Conservation (phyloP, 2,113 vertebrate species). For the Nycticryphes semicollaris region DNA sequence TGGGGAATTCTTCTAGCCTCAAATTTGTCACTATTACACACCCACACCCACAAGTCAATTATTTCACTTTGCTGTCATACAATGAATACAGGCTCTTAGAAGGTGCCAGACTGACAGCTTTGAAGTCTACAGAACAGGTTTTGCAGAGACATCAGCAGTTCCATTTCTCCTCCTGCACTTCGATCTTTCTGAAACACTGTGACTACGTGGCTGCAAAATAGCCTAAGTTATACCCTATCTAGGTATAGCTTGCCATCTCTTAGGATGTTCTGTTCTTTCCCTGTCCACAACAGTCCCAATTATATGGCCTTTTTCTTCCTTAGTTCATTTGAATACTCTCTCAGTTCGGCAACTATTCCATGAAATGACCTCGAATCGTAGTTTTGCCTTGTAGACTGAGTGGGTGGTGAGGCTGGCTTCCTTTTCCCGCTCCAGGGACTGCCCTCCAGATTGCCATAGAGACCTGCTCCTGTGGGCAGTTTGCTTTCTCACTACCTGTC, state of each 20-base stretch:
- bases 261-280: neutral
- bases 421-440: neutral
- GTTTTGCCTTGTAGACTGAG: neutral
- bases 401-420: neutral
- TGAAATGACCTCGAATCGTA: neutral
- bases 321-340: neutral
- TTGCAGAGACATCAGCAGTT: neutral
- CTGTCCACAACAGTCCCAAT: neutral
- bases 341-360: neutral
- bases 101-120: slow-evolving; percentile 29
- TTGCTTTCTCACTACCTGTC: neutral
- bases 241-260: neutral
- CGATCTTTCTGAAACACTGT: neutral
- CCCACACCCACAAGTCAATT: neutral
- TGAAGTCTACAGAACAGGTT: slow-evolving; percentile 38
- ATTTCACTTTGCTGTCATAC: slow-evolving; percentile 27
- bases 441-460: neutral
- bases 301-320: neutral
- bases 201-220: neutral
- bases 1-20: slow-evolving; percentile 18
- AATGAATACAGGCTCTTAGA: slow-evolving; percentile 7
- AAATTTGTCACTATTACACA: slow-evolving; percentile 26
- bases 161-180: neutral
- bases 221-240: neutral
- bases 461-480: neutral